Base-by-base conservation (phyloP, 2,113 vertebrate species). In the Chaetops frenatus region DNA sequence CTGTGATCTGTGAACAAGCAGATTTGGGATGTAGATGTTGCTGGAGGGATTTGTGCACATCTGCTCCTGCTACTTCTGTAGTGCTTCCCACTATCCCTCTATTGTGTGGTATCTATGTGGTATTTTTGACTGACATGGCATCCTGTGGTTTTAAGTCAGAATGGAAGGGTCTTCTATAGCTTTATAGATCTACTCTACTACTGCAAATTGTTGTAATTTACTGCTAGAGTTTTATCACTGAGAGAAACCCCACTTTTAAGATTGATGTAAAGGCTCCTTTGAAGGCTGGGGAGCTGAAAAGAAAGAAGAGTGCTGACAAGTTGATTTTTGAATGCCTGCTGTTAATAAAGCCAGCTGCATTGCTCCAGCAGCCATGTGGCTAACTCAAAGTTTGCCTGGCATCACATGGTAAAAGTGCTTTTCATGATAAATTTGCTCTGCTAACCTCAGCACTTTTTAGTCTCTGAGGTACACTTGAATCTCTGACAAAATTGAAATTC, bases 371-470 rank as follows among this genome's bases (percentile, higher is more conserved):
- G 92, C 47, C 74, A 64, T 65, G 82, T 92, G 60, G 71, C 65
- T 61, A 83, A 70, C 57, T 16, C n/a, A 40, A 56, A 54, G 47
- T 67, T 88, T 50, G 18, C 64, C 64, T 90, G 69, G n/a, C 36
- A 67, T 76, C 82, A 44, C 69, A 21, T 58, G 80, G 57, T 79
- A 45, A 38, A 83, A 88, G 64, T 61, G 67, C 25, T 91, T 91
- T 83, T 53, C 79, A 48, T 95, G 56, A 90, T 60, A 78, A 93
- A 93, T 96, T 72, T 92, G 25, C 56, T 95, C 47, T 94, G 84
- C 91, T 86, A 31, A 44, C 15, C 48, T 93, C 80, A 94, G 91
- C 85, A 88, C 40, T 42, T 95, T 86, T 96, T 48, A 48, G 74
- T 69, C 81, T 93, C 89, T 54, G 71, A 93, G 45, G 71, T 90